Conservation (phyloP, 2,888 invertebrate genomes). For the Melanostoma scalare region DNA sequence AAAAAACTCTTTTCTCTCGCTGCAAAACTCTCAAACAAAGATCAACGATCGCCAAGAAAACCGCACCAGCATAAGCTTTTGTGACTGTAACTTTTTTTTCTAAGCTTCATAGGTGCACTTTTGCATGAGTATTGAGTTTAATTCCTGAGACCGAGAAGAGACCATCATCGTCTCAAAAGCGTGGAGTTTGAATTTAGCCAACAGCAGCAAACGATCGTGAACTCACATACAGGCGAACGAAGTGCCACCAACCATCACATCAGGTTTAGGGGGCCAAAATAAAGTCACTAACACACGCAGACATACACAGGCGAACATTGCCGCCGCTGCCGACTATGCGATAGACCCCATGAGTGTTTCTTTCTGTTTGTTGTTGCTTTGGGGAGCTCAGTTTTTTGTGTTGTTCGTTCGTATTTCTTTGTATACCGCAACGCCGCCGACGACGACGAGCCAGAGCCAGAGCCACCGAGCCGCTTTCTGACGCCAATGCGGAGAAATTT, state of each 20-base stretch:
- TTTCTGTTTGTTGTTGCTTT: conserved; percentile 46
- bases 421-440: conserved; percentile 29
- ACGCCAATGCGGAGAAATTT: conserved; percentile 79
- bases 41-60: conserved; percentile 55
- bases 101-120: conserved; percentile 9
- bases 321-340: conserved; percentile 12
- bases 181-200: conserved; percentile 13
- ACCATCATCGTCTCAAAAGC: conserved; percentile 15
- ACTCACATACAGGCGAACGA: conserved; percentile 13
- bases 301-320: conserved; percentile 40
- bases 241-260: neutral
- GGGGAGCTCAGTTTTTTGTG: conserved; percentile 10
- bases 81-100: neutral
- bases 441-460: conserved; percentile 15
- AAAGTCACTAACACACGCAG: conserved; percentile 40
- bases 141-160: conserved; percentile 25
- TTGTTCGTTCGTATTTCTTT: conserved; percentile 22
- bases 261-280: conserved; percentile 12
- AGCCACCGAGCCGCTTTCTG: conserved; percentile 58
- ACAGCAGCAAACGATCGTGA: conserved; percentile 2
- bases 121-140: conserved; percentile 33
- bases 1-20: conserved; percentile 24
- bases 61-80: conserved; percentile 52
- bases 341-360: conserved; percentile 31
- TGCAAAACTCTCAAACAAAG: conserved; percentile 46